Base-by-base conservation (phyloP, 2,113 vertebrate species). In the Calyptommatus sinebrachiatus region DNA sequence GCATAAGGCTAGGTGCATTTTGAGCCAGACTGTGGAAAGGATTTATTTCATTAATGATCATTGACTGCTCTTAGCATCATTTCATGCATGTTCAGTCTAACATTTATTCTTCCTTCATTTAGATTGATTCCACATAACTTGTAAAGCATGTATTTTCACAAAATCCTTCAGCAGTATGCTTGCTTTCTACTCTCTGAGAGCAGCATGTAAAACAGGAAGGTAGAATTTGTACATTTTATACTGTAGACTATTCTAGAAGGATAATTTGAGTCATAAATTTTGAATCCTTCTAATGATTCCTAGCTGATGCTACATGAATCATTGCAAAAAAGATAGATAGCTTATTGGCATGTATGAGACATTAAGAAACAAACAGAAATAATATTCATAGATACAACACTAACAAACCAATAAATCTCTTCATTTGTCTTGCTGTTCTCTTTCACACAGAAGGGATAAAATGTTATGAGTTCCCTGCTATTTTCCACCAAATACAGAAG, bases 251-350 rank as follows among this genome's bases (percentile, higher is more conserved):
- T 69, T 70, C 28, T 78, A 69, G 48, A 11, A 20, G 35, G 29
- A 48, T 69, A 78, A 69, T 2, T 70, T 79, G 35, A 74, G 26
- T 73, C 72, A n/a, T 60, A 35, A 8, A 74, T 71, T 63, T 77
- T 76, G 65, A 81, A 60, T 14, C 70, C 60, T 67, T 70, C 28
- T 24, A 83, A 48, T 79, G 41, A 71, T 63, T 76, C 66, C 46
- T 11, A 77, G 4, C 8, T 78, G 8, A 22, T 74, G 81, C 53
- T 50, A 62, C 28, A 71, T 66, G 2, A 66, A 31, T 22, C 73
- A n/a, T 82, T 62, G 26, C 26, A 66, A 29, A 57, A n/a, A 66
- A 28, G 41, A 63, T 7, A 29, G n/a, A 76, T 45, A 29, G 73
- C 57, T 76, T 76, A 76, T 76, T n/a, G 45, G 16, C n/a, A 50